A percentile compares a stretch with the other conserved stretches of the same genome.
Evolutionary conservation across 2,797 vertebrate genomes (phyloP).

Genomic region (Knipowitschia caucasica): DNA sequence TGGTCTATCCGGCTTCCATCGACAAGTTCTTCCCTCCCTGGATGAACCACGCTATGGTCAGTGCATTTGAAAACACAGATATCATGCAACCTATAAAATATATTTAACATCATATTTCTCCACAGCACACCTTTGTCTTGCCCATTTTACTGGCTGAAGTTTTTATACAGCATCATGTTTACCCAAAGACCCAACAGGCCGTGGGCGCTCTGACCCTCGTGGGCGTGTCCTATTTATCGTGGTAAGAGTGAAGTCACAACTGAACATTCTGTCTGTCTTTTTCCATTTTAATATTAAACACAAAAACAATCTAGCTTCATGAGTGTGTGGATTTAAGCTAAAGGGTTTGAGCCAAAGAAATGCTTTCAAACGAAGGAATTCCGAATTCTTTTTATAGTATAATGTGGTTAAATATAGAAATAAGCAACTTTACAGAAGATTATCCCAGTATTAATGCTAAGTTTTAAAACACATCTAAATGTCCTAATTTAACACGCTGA

Average conservation of each 20-base stretch:
- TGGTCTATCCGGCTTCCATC: slow-evolving; percentile 82
- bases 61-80: slow-evolving; percentile 4
- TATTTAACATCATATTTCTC: slow-evolving; percentile 7
- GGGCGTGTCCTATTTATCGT: slow-evolving; percentile 74
- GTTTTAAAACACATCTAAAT: no score
- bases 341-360: no score
- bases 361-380: no score
- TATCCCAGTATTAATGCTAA: no score
- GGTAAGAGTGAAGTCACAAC: slow-evolving; percentile 73
- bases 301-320: no score
- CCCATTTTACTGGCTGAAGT: slow-evolving; percentile 80
- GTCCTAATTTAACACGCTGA: no score
- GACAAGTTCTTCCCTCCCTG: slow-evolving; percentile 82
- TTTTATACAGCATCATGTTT: slow-evolving; percentile 75
- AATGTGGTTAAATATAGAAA: no score
- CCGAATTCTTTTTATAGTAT: no score
- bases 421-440: no score
- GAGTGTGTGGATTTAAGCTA: no score
- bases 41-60: slow-evolving; percentile 89
- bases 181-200: slow-evolving; percentile 78
- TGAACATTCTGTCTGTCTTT: no score
- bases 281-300: no score
- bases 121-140: slow-evolving; percentile 81
- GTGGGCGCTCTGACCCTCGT: slow-evolving; percentile 67
- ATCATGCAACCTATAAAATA: neutral